These are phyloP conservation scores for Ceyx margarethae DNA, from an alignment of 2,113 vertebrate genomes.

Conservation along the genomic window DNA sequence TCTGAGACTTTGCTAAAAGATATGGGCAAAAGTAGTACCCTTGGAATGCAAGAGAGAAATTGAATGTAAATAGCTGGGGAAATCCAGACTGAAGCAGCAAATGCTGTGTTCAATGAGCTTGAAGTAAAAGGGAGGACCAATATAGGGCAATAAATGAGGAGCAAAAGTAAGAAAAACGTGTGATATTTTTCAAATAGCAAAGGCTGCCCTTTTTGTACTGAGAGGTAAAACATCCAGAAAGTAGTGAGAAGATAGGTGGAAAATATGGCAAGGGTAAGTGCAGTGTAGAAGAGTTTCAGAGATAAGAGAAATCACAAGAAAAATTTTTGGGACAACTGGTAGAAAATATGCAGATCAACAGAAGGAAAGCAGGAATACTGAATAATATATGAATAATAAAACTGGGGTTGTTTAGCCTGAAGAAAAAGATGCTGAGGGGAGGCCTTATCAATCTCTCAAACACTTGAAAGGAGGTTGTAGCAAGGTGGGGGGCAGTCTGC, in stretches of 20 bases:
- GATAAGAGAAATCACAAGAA: background rate
- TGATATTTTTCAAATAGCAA: background rate
- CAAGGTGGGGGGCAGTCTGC: background rate
- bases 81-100: background rate
- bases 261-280: background rate
- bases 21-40: background rate
- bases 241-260: background rate
- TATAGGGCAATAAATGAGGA: background rate
- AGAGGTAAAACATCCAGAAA: background rate
- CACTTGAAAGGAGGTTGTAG: background rate
- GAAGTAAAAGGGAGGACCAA: constrained; percentile 15
- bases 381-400: background rate
- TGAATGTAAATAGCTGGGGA: background rate
- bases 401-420: background rate
- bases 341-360: background rate
- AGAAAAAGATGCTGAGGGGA: background rate
- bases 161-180: background rate
- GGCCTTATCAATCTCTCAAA: background rate
- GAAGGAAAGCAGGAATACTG: background rate
- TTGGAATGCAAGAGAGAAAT: background rate
- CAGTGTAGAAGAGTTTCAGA: background rate
- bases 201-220: background rate
- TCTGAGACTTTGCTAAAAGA: constrained; percentile 9
- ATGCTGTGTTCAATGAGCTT: background rate
- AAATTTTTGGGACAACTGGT: background rate